Evolutionary conservation across 2,113 vertebrate genomes (phyloP).

Genomic region (Petromus typicus): DNA sequence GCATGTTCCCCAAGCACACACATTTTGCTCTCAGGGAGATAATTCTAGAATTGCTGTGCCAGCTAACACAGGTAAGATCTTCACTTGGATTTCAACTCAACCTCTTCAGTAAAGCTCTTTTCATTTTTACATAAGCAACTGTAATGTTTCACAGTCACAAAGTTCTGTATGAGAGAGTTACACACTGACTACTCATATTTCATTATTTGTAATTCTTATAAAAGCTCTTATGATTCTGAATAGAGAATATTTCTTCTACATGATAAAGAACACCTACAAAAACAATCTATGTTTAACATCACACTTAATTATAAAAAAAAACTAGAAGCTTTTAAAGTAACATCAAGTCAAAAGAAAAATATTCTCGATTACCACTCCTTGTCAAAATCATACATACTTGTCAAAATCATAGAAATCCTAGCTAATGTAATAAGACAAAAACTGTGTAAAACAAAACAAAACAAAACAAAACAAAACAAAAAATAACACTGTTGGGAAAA

Average conservation of each 20-base stretch:
- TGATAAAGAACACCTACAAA: not conserved
- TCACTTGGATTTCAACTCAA: not conserved
- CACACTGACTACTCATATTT: not conserved
- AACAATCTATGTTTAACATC: not conserved
- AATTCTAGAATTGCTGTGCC: not conserved
- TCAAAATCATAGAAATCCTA: not conserved
- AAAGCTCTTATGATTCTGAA: not conserved
- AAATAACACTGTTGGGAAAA: not conserved
- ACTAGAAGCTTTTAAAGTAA: not conserved
- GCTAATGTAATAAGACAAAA: not conserved
- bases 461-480: no score
- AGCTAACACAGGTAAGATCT: not conserved
- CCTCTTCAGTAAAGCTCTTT: not conserved
- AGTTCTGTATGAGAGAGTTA: not conserved
- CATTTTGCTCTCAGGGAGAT: not conserved
- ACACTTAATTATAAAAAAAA: not conserved
- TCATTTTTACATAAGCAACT: not conserved
- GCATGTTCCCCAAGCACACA: not conserved
- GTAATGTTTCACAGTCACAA: not conserved
- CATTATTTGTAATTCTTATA: not conserved
- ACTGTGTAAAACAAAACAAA: not conserved
- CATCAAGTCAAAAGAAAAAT: not conserved
- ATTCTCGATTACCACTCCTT: not conserved
- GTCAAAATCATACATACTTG: not conserved
- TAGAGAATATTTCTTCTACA: not conserved